These are phyloP conservation scores for Formica selysi DNA, from an alignment of 1,140 invertebrate genomes.

Conservation along the genomic window DNA sequence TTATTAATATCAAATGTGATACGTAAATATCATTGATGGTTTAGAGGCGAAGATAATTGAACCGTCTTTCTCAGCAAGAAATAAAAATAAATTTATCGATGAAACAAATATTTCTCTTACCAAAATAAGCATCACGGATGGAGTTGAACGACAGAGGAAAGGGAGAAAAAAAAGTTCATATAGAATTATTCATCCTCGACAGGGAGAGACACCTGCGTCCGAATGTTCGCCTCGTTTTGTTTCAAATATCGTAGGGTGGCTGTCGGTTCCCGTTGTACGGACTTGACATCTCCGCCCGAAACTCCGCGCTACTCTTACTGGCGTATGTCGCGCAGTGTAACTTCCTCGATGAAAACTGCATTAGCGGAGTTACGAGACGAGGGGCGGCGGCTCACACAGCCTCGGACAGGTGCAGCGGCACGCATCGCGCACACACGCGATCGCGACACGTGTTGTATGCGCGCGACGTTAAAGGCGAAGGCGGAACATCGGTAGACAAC, in stretches of 20 bases:
- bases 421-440: constrained; percentile 57
- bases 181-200: constrained; percentile 64
- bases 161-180: background rate
- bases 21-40: background rate
- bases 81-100: constrained; percentile 42
- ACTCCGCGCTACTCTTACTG: constrained; percentile 36
- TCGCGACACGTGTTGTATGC: constrained; percentile 45
- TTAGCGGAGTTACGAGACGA: constrained; percentile 78
- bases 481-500: constrained; percentile 47
- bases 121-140: background rate
- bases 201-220: constrained; percentile 62
- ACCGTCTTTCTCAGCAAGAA: background rate
- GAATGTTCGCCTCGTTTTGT: background rate
- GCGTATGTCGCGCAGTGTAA: constrained; percentile 69
- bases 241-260: constrained; percentile 1
- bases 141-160: background rate
- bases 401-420: constrained; percentile 61
- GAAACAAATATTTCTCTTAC: constrained; percentile 1
- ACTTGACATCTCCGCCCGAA: constrained; percentile 57
- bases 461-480: constrained; percentile 43
- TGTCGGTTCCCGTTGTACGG: constrained; percentile 33
- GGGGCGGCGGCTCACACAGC: constrained; percentile 28
- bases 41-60: constrained; percentile 36
- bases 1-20: constrained; percentile 32
- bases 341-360: constrained; percentile 85